Evolutionary conservation across 2,113 vertebrate species (phyloP).

Genomic region (Ifrita kowaldi): DNA sequence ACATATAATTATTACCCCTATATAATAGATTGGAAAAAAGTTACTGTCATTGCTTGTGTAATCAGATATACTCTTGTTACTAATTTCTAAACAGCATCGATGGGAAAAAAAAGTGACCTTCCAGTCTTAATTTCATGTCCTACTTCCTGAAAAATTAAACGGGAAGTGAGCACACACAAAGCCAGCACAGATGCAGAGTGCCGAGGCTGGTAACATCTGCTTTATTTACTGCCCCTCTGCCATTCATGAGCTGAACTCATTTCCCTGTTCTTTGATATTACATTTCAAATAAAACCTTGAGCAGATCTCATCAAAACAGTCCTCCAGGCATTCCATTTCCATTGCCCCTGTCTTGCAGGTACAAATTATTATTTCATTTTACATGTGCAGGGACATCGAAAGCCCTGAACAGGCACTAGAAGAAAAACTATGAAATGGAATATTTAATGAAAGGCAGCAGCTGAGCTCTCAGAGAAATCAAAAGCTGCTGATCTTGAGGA

Average conservation of each 20-base stretch:
- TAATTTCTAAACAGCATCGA: slow-evolving; percentile 11
- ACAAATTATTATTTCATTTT: slow-evolving; percentile 62
- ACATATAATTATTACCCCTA: slow-evolving; percentile 5
- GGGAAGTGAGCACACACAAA: background rate
- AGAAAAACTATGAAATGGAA: slow-evolving; percentile 46
- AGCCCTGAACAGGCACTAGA: slow-evolving; percentile 22
- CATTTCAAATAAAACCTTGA: slow-evolving; percentile 57
- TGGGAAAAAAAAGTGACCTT: slow-evolving; percentile 1
- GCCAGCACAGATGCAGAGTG: background rate
- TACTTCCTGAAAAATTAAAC: slow-evolving; percentile 44
- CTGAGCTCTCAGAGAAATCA: slow-evolving; percentile 50
- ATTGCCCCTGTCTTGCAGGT: slow-evolving; percentile 30
- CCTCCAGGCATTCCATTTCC: slow-evolving; percentile 26
- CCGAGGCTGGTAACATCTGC: background rate
- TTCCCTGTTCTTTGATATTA: slow-evolving; percentile 36
- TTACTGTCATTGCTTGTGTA: background rate
- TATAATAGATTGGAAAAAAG: slow-evolving; percentile 31
- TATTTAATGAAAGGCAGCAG: slow-evolving; percentile 61
- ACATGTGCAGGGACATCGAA: background rate
- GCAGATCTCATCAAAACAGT: slow-evolving; percentile 53
- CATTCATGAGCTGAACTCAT: slow-evolving; percentile 15
- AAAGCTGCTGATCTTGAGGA: slow-evolving; percentile 43
- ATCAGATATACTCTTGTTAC: slow-evolving; percentile 35
- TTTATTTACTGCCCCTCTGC: slow-evolving; percentile 20
- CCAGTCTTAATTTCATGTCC: slow-evolving; percentile 48